Conservation (phyloP, 2,113 vertebrate species). For the Hypomesus transpacificus region DNA sequence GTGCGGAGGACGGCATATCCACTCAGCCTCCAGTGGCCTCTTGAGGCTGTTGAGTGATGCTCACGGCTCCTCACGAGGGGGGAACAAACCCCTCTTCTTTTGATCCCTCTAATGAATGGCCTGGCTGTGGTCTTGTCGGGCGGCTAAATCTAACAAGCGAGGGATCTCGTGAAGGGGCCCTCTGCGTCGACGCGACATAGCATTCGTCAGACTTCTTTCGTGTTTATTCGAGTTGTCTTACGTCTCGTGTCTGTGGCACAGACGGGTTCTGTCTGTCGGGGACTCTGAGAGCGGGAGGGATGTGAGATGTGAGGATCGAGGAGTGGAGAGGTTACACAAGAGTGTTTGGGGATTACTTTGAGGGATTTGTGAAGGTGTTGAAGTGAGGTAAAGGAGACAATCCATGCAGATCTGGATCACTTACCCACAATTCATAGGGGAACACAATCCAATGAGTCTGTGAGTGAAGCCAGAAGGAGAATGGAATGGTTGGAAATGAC, state of each 20-base stretch:
- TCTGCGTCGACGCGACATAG: neutral
- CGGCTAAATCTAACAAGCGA: constrained; percentile 22
- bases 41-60: constrained; percentile 29
- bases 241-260: constrained; percentile 12
- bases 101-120: constrained; percentile 50
- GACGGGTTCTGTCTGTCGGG: neutral
- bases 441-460: constrained; percentile 76
- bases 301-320: neutral
- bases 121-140: constrained; percentile 16
- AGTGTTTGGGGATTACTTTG: constrained; percentile 28
- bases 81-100: constrained; percentile 36
- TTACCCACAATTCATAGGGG: constrained; percentile 75
- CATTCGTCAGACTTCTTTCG: neutral
- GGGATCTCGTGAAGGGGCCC: constrained; percentile 28
- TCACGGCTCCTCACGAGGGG: constrained; percentile 33
- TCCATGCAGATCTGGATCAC: constrained; percentile 62
- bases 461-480: constrained; percentile 44
- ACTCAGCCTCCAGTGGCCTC: constrained; percentile 31
- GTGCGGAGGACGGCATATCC: constrained; percentile 3
- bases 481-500: constrained; percentile 45
- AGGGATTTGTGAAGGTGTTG: constrained; percentile 21
- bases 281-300: neutral
- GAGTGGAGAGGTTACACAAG: constrained; percentile 10
- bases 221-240: constrained; percentile 24
- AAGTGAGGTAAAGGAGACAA: constrained; percentile 32